A percentile compares a stretch with the other conserved stretches of the same genome.
These are phyloP conservation scores for Bacillus rossius DNA, from an alignment of 1,140 invertebrate species.

Conservation along the genomic window DNA sequence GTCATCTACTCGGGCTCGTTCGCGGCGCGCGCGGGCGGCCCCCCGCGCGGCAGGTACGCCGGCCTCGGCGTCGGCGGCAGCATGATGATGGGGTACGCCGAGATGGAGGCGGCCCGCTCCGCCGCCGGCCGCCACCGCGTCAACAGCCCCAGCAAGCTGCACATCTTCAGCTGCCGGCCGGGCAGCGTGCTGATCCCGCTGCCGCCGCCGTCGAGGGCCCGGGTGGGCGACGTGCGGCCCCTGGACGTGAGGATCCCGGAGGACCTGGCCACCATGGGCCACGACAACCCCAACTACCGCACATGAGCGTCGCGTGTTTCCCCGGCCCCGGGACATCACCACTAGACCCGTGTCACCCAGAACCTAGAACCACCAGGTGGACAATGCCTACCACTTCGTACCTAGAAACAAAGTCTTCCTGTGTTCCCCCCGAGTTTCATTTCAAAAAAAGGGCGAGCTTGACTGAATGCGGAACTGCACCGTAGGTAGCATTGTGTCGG, in stretches of 20 bases:
- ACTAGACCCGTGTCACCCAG: too few relatives aligned
- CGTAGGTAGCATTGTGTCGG: too few relatives aligned
- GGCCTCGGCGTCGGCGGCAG: background rate
- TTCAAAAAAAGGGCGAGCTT: too few relatives aligned
- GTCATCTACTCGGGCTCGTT: slow-evolving; percentile 35
- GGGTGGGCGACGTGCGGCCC: background rate
- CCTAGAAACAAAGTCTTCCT: too few relatives aligned
- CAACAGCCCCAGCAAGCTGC: slow-evolving; percentile 5
- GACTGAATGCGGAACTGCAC: too few relatives aligned
- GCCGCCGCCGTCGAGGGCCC: background rate
- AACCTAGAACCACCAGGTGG: too few relatives aligned
- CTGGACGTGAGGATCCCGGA: slow-evolving; percentile 5
- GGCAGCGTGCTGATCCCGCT: slow-evolving; percentile 11
- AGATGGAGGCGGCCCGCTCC: background rate
- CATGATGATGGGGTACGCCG: background rate
- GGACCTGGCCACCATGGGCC: background rate
- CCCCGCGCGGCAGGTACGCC: slow-evolving; percentile 7
- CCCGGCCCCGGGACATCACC: too few relatives aligned
- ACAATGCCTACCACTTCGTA: too few relatives aligned
- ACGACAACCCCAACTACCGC: slow-evolving; percentile 8
- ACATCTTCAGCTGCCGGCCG: slow-evolving; percentile 14
- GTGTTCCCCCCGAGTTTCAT: too few relatives aligned
- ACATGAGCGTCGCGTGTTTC: background rate
- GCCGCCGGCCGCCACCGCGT: background rate
- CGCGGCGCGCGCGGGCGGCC: slow-evolving; percentile 9